Evolutionary conservation across 2,797 vertebrate genomes (phyloP), one percentile per base, ranked within the genome.

Genomic region (Chelmon rostratus): DNA sequence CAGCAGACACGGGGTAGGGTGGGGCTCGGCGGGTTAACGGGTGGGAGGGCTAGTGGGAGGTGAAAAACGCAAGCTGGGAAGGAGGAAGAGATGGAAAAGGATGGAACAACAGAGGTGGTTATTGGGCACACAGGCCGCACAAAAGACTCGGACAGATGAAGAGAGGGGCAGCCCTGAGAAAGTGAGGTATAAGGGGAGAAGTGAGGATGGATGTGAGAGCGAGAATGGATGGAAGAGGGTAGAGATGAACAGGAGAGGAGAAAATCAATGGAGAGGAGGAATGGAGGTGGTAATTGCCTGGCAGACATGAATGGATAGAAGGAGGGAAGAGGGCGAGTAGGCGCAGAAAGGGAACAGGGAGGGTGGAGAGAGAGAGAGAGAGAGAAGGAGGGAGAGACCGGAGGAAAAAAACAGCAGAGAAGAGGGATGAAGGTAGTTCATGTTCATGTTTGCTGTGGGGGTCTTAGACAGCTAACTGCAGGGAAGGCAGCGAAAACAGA

Each of bases 251-350:
- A 79, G 59, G 68, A 73, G 68, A 76, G 79, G 77, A 49, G 71
- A 74, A 85, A 91, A 91, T 91, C 90, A 88, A 93, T 91, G 79
- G 49, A 79, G 78, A 82, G 76, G 72, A 83, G 83, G 82, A 89
- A 85, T 76, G 78, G 74, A 78, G 84, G 81, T 86, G 81, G 89
- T 90, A 91, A 91, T 89, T 91, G 90, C 84, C 86, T 87, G 76
- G 84, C 79, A 83, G 73, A 86, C 78, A 85, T 86, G 76, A 82
- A 88, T 88, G 85, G 81, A 86, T 74, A 72, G 78, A 83, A 78
- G 68, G 68, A 63, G 46, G 73, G 56, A 81, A 76, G 76, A 83
- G 33, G 65, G 56, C 0, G 13, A 73, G 79, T 7, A 83, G 70
- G 80, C 84, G 68, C 46, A 86, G 78, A 78, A 63, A 81, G 75